Conservation (phyloP, 35 echinoderm and acorn worm genomes). For the Chiridota heheva region DNA sequence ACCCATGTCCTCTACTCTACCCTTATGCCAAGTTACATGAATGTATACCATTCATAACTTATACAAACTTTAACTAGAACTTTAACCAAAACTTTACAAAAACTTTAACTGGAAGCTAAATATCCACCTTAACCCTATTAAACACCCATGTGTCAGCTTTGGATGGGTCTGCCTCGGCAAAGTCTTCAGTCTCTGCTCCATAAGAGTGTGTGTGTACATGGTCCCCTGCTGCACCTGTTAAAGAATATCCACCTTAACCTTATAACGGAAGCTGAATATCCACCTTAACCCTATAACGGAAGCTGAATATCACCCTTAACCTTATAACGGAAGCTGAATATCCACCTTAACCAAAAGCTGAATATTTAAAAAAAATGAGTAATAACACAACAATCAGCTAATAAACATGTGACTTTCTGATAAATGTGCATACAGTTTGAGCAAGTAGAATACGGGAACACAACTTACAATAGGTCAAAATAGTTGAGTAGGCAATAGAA, state of each 20-base stretch:
- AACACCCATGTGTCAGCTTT: conserved; percentile 84
- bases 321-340: neutral
- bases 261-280: neutral
- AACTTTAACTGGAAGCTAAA: neutral
- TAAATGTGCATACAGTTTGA: no score
- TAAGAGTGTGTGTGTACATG: conserved; percentile 80
- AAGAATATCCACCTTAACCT: neutral
- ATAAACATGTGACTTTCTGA: no score
- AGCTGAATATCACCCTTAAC: neutral
- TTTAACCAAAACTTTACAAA: neutral
- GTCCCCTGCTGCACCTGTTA: conserved; percentile 69
- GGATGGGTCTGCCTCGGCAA: conserved; percentile 84
- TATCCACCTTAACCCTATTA: conserved; percentile 76
- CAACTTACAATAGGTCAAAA: no score
- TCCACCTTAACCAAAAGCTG: neutral
- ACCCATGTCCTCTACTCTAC: no score
- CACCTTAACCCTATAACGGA: conserved; percentile 86
- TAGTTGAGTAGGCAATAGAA: no score
- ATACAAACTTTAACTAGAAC: no score
- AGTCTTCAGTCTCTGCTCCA: conserved; percentile 86
- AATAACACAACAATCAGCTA: neutral
- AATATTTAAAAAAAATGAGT: neutral
- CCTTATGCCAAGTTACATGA: no score
- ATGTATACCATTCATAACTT: no score
- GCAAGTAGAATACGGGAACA: no score